Percentiles rank a stretch among this genome's conserved stretches.
These are phyloP conservation scores for Carassius gibelio DNA, from an alignment of 2,113 vertebrate genomes.

Conservation along the genomic window DNA sequence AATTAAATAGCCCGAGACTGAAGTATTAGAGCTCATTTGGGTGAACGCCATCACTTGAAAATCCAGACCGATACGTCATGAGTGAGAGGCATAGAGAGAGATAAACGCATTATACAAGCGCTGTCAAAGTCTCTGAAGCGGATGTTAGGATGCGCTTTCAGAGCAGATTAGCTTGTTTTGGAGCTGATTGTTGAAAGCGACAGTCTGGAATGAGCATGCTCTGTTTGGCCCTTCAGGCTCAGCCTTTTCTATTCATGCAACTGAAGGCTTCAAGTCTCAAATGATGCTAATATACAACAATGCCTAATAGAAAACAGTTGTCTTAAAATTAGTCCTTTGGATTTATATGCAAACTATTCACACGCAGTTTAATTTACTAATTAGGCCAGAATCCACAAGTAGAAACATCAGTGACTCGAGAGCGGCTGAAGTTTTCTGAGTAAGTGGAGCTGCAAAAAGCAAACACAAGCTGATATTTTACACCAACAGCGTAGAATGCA, in stretches of 20 bases:
- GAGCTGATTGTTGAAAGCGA: constrained; percentile 34
- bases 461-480: too few species aligned
- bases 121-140: constrained; percentile 65
- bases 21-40: constrained; percentile 36
- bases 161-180: constrained; percentile 63
- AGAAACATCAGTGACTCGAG: too few species aligned
- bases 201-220: constrained; percentile 23
- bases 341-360: background rate
- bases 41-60: constrained; percentile 43
- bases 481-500: too few species aligned
- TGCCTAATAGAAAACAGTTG: background rate
- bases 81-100: constrained; percentile 59
- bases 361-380: background rate
- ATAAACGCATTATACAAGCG: constrained; percentile 62
- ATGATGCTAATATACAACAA: background rate
- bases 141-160: constrained; percentile 64
- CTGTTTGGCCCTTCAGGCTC: background rate
- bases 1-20: constrained; percentile 14
- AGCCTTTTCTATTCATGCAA: background rate
- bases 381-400: background rate
- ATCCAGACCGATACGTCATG: constrained; percentile 47
- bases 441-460: too few species aligned
- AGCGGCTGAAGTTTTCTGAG: too few species aligned
- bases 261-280: too few species aligned
- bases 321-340: background rate